Conservation (phyloP, 2,113 vertebrate genomes). For the Megalops atlanticus region DNA sequence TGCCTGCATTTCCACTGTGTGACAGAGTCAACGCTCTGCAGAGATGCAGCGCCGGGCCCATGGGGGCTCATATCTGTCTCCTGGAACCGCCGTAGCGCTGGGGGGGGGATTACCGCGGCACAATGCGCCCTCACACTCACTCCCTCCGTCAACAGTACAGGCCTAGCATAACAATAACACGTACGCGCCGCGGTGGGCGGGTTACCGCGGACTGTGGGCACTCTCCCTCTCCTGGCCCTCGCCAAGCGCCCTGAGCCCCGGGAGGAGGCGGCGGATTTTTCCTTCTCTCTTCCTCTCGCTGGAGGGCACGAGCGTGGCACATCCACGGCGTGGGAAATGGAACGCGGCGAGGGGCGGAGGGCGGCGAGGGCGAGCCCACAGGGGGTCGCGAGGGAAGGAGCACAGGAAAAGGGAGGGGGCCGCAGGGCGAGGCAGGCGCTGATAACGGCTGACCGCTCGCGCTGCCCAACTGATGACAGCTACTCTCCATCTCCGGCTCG, state of each 20-base stretch:
- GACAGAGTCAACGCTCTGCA: slow-evolving; percentile 67
- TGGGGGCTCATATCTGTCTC: slow-evolving; percentile 65
- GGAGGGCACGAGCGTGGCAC: too few species aligned
- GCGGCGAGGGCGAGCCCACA: too few species aligned
- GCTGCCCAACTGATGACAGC: neutral
- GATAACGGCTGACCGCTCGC: slow-evolving; percentile 22
- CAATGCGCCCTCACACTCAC: slow-evolving; percentile 41
- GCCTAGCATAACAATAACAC: slow-evolving; percentile 22
- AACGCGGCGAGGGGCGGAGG: neutral
- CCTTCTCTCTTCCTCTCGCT: too few species aligned
- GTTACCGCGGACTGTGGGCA: too few species aligned
- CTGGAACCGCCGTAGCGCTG: slow-evolving; percentile 45
- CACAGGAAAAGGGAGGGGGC: slow-evolving; percentile 23
- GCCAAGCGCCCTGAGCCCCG: too few species aligned
- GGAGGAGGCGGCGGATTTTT: too few species aligned
- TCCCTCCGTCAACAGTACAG: slow-evolving; percentile 46
- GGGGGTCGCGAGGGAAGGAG: too few species aligned
- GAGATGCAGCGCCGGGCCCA: slow-evolving; percentile 35
- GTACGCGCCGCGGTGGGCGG: slow-evolving; percentile 1
- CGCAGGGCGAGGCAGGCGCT: slow-evolving; percentile 16
- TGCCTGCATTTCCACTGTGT: slow-evolving; percentile 66
- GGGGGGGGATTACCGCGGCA: slow-evolving; percentile 40
- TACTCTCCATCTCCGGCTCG: slow-evolving; percentile 39
- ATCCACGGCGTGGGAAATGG: neutral
- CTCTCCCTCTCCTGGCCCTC: too few species aligned